phyloP scores from a whole-genome alignment of 2,797 vertebrate genomes.

The Anas bahamensis region DNA sequence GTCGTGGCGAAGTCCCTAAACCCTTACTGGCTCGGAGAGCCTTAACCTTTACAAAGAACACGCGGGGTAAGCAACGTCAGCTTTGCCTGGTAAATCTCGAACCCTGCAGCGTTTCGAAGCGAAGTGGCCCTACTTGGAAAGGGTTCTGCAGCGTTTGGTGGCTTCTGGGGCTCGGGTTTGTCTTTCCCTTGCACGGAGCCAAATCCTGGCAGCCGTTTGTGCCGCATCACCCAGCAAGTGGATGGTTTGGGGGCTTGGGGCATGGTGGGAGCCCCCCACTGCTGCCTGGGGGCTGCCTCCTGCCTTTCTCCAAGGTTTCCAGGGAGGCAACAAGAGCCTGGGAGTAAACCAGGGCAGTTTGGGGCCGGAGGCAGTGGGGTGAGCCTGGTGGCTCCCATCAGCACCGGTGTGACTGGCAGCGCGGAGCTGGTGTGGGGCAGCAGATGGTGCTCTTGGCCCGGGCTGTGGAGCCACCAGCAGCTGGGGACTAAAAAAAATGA shows the following conservation, averaged over 20 bases:
- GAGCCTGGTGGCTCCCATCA: neutral
- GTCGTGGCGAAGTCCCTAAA: neutral
- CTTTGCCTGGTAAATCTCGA: neutral
- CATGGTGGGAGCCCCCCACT: accelerated
- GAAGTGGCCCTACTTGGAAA: neutral
- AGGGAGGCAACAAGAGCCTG: neutral
- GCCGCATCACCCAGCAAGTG: neutral
- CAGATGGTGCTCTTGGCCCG: neutral
- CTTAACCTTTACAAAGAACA: neutral
- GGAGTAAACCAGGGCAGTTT: neutral
- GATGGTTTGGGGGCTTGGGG: accelerated
- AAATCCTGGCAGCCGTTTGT: accelerated
- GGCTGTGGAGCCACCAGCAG: neutral
- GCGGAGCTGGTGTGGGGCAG: accelerated
- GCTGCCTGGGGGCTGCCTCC: too few relatives aligned
- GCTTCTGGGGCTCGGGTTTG: neutral
- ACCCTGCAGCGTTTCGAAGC: accelerated
- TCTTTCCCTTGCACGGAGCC: neutral
- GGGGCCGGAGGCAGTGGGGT: neutral
- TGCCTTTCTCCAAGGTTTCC: neutral
- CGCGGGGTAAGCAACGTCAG: neutral
- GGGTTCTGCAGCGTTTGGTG: accelerated
- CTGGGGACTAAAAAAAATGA: too few relatives aligned
- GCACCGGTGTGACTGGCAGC: accelerated
- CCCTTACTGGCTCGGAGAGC: neutral